Conservation (phyloP, 2,888 invertebrate genomes). For the Protophormia terraenovae region DNA sequence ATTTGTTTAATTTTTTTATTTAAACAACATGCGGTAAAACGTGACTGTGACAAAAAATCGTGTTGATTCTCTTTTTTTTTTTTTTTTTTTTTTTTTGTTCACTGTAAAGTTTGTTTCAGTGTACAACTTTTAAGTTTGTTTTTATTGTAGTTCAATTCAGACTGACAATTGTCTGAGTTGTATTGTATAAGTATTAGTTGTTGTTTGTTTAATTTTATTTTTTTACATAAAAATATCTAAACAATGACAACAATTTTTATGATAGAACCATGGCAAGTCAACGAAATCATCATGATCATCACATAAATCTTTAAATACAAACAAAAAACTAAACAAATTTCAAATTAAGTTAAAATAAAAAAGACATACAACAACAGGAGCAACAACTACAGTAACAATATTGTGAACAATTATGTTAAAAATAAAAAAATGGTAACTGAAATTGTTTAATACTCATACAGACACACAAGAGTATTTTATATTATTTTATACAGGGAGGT, state of each 20-base stretch:
- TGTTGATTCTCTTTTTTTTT: no score
- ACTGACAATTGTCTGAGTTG: conserved; percentile 52
- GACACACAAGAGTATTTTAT: neutral
- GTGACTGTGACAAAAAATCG: conserved; percentile 69
- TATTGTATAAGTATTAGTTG: neutral
- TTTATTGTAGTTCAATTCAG: conserved; percentile 15
- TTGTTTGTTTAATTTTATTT: conserved; percentile 40
- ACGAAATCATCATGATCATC: conserved; percentile 59
- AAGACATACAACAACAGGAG: conserved; percentile 4
- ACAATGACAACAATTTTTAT: conserved; percentile 67
- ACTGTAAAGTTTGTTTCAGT: conserved; percentile 30
- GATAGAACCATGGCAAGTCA: conserved; percentile 62
- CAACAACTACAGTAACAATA: conserved; percentile 7
- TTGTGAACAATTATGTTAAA: conserved; percentile 21
- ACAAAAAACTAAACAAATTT: no score
- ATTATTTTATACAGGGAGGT: neutral
- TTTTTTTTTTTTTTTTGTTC: no score
- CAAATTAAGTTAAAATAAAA: conserved; percentile 19
- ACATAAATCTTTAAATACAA: conserved; percentile 36
- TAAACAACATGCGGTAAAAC: conserved; percentile 64
- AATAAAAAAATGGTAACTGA: neutral
- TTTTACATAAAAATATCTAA: conserved; percentile 57
- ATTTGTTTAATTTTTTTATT: conserved; percentile 9
- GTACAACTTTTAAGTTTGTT: conserved; percentile 19
- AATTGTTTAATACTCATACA: neutral